phyloP scores from a whole-genome alignment of 2,797 vertebrate genomes.

The Pipistrellus kuhlii region DNA sequence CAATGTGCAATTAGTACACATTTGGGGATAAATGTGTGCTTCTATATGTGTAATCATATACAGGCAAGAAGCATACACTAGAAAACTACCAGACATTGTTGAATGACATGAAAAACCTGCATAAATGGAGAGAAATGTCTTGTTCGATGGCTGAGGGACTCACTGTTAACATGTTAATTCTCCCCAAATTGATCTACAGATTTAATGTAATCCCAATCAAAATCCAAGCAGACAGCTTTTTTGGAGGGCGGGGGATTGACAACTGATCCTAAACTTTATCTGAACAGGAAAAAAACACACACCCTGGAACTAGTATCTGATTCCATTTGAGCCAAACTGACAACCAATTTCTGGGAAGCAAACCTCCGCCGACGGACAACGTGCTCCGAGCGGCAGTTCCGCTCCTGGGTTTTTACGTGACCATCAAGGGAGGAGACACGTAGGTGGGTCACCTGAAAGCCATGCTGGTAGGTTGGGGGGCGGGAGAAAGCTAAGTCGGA shows the following conservation, averaged over 20 bases:
- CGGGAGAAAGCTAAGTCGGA: neutral
- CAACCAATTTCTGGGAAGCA: too few species aligned
- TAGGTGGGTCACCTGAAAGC: neutral
- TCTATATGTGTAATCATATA: too few species aligned
- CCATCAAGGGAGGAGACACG: accelerated
- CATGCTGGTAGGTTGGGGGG: too few species aligned
- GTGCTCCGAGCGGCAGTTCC: too few species aligned
- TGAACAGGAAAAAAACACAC: neutral
- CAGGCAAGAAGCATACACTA: accelerated
- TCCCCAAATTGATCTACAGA: too few species aligned
- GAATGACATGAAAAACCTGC: neutral
- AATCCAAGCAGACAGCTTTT: neutral
- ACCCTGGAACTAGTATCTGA: neutral
- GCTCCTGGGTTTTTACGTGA: accelerated
- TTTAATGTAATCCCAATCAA: too few species aligned
- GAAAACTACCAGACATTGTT: neutral
- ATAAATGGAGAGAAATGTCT: neutral
- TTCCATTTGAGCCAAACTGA: neutral
- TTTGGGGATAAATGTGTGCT: too few species aligned
- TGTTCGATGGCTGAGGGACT: neutral
- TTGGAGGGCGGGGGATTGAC: neutral
- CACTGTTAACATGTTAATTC: neutral
- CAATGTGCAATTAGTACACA: neutral
- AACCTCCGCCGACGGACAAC: too few species aligned
- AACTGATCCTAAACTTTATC: neutral